Evolutionary conservation across 2,113 vertebrate species (phyloP).

Genomic region (Bubo scandiacus): DNA sequence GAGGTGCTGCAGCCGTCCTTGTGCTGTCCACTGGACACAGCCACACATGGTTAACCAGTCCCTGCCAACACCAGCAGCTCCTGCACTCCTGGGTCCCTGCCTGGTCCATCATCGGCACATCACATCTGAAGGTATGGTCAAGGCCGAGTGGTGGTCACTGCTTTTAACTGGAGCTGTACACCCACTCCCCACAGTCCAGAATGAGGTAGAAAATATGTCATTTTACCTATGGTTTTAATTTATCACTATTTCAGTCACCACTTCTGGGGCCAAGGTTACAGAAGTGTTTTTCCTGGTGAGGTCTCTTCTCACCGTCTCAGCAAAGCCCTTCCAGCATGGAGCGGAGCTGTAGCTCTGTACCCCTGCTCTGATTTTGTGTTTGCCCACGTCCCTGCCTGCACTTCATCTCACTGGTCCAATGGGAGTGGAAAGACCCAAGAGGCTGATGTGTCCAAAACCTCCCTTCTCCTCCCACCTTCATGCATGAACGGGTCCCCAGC

Average conservation of each 20-base stretch:
- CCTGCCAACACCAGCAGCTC: not conserved
- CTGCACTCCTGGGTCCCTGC: fast-evolving
- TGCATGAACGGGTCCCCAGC: fast-evolving
- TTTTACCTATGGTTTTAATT: not conserved
- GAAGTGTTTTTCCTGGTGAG: not conserved
- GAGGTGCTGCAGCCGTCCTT: not conserved
- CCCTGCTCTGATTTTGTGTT: not conserved
- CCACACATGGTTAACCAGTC: fast-evolving
- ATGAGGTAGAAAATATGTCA: fast-evolving
- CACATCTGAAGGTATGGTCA: too few species aligned
- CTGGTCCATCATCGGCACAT: fast-evolving
- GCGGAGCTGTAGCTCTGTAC: not conserved
- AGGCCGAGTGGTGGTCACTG: not conserved
- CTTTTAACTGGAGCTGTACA: not conserved
- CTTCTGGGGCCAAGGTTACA: not conserved
- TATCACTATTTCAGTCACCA: not conserved
- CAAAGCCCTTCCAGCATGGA: not conserved
- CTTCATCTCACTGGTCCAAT: not conserved
- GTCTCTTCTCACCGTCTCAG: not conserved
- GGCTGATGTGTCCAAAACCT: not conserved
- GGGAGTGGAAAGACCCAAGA: not conserved
- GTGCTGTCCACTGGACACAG: too few species aligned
- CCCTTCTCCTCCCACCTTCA: not conserved
- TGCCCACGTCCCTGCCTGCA: not conserved
- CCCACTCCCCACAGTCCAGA: not conserved